Evolutionary conservation across 2,113 vertebrate genomes (phyloP).

Genomic region (mouse (Mus musculus)): DNA sequence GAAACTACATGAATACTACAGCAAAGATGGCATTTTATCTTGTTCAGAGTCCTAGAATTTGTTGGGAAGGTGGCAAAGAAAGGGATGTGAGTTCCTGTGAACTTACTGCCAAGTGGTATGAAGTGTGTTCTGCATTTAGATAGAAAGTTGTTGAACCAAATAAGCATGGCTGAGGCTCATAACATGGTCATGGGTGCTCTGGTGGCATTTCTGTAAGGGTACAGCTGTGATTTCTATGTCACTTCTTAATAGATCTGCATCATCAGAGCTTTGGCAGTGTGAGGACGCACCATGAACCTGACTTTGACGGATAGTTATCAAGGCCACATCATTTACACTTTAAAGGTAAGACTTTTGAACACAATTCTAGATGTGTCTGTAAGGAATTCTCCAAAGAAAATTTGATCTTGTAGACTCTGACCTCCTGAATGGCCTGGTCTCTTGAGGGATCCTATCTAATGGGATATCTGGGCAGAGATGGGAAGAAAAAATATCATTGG

Average conservation of each 20-base stretch:
- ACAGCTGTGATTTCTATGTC: background rate
- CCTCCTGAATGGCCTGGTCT: background rate
- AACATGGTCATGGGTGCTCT: background rate
- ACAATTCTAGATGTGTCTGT: background rate
- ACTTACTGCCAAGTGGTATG: too few species aligned
- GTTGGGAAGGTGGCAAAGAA: background rate
- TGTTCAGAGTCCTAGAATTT: background rate
- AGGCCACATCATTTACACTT: background rate
- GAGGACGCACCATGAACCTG: background rate
- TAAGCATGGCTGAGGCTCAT: background rate
- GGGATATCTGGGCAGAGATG: too few species aligned
- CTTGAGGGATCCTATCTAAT: background rate
- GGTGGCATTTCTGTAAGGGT: background rate
- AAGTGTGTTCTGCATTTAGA: background rate
- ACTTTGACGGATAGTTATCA: background rate
- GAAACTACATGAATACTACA: background rate
- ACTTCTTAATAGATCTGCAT: background rate
- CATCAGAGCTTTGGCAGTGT: background rate
- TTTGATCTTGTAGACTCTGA: background rate
- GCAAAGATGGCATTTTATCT: background rate
- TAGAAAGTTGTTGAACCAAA: background rate
- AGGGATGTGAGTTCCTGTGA: background rate
- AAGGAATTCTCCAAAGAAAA: background rate
- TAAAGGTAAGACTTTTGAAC: background rate
- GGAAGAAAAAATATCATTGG: background rate